Evolutionary conservation across 1,140 invertebrate genomes (phyloP).

Genomic region (Parapsyche elsis): DNA sequence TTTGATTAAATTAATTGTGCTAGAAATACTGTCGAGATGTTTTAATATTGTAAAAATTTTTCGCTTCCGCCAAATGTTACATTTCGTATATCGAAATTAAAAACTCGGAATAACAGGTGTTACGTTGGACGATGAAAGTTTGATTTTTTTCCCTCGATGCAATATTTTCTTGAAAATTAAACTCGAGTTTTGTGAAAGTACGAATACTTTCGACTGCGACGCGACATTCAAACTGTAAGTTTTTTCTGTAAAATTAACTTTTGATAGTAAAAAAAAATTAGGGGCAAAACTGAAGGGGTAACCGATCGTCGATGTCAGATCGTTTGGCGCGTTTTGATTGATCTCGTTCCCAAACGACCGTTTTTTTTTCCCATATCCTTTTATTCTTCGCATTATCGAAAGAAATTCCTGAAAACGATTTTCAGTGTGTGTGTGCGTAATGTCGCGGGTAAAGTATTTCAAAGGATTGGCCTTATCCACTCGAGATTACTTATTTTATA

Average conservation of each 20-base stretch:
- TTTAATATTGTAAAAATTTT: neutral
- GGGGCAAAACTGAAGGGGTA: neutral
- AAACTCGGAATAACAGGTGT: neutral
- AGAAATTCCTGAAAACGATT: constrained; percentile 16
- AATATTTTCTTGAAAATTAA: too few species aligned
- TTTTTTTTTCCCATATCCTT: constrained; percentile 20
- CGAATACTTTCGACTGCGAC: too few species aligned
- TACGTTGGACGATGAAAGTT: neutral
- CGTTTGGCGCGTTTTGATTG: constrained; percentile 8
- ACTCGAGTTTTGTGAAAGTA: too few species aligned
- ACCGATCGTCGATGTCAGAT: neutral
- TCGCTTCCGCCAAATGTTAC: neutral
- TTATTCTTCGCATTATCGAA: neutral
- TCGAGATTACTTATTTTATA: constrained; percentile 16
- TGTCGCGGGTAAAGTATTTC: neutral
- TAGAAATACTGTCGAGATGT: neutral
- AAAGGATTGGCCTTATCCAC: constrained; percentile 20
- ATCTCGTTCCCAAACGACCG: constrained; percentile 8
- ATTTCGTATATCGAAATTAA: neutral
- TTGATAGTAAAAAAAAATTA: too few species aligned
- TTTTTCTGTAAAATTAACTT: too few species aligned
- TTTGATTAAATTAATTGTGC: neutral
- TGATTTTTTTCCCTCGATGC: too few species aligned
- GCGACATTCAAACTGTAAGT: too few species aligned
- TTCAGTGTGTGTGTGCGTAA: neutral